Percentiles rank a stretch among this genome's conserved stretches.
Conservation (phyloP, 2,888 invertebrate species). For the Tanypteryx hageni region DNA sequence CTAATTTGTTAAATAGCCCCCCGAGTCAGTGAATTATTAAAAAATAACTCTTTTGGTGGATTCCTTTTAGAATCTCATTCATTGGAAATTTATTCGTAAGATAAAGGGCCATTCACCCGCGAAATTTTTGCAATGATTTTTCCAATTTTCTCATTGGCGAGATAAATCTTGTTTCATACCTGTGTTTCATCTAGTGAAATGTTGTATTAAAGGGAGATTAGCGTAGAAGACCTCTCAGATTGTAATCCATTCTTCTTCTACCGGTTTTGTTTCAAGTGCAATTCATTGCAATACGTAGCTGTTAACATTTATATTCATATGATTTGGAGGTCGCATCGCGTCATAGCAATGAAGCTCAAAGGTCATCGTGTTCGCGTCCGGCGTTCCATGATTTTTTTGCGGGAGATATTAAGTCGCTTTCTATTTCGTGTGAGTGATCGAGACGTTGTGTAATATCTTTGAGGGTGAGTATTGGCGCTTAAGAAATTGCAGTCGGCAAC, state of each 20-base stretch:
- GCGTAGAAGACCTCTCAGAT: not conserved
- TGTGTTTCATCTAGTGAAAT: too few species aligned
- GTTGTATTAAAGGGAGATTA: not conserved
- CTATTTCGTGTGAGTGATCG: slow-evolving; percentile 1
- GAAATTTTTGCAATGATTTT: not conserved
- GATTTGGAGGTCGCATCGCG: not conserved
- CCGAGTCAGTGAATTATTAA: too few species aligned
- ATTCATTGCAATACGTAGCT: not conserved
- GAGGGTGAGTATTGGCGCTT: not conserved
- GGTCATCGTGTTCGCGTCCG: not conserved
- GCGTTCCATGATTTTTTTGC: not conserved
- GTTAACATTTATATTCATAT: not conserved
- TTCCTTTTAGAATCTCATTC: too few species aligned
- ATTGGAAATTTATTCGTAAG: not conserved
- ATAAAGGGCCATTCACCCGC: not conserved
- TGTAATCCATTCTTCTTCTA: not conserved
- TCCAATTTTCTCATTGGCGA: too few species aligned
- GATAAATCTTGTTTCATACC: not conserved
- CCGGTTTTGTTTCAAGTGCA: not conserved
- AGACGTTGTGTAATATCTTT: not conserved
- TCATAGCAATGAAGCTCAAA: not conserved
- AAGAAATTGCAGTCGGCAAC: not conserved
- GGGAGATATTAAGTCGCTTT: not conserved
- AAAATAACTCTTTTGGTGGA: too few species aligned
- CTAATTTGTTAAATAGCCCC: too few species aligned